These are phyloP conservation scores for Cerceris ruficornis DNA, from an alignment of 2,888 invertebrate species.

Conservation along the genomic window DNA sequence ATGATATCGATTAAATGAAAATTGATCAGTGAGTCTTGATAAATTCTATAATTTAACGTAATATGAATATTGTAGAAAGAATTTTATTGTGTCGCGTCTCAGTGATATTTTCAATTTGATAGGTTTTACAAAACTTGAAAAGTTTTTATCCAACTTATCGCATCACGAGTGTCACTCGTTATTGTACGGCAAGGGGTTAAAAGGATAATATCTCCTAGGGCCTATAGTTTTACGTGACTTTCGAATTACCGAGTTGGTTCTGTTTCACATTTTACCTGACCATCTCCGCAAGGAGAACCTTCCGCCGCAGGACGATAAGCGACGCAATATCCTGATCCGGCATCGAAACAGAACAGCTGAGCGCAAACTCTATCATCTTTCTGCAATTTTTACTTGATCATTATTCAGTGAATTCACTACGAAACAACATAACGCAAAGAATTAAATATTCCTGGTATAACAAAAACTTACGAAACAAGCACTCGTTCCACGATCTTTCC, in stretches of 20 bases:
- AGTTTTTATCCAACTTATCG: too few relatives aligned
- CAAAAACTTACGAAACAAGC: slow-evolving; percentile 87
- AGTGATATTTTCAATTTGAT: too few relatives aligned
- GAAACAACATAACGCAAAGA: neutral
- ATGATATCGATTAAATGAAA: too few relatives aligned
- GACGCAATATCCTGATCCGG: slow-evolving; percentile 96
- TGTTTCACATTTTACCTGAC: slow-evolving; percentile 86
- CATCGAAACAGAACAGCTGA: slow-evolving; percentile 97
- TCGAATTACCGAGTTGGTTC: neutral
- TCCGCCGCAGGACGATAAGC: slow-evolving; percentile 97
- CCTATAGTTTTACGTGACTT: too few relatives aligned
- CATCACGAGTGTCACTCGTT: too few relatives aligned
- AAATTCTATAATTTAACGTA: too few relatives aligned
- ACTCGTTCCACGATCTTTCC: slow-evolving; percentile 95
- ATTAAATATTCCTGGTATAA: neutral
- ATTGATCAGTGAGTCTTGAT: too few relatives aligned
- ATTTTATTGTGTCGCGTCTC: too few relatives aligned
- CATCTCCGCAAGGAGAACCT: slow-evolving; percentile 96
- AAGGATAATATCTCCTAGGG: too few relatives aligned
- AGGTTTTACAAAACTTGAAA: too few relatives aligned
- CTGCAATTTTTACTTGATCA: slow-evolving; percentile 81
- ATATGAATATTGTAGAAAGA: too few relatives aligned
- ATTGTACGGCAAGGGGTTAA: too few relatives aligned
- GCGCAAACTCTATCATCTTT: slow-evolving; percentile 98
- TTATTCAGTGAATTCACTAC: neutral